phyloP scores from a whole-genome alignment of 2,888 invertebrate genomes.

The Odontocolon sp. region DNA sequence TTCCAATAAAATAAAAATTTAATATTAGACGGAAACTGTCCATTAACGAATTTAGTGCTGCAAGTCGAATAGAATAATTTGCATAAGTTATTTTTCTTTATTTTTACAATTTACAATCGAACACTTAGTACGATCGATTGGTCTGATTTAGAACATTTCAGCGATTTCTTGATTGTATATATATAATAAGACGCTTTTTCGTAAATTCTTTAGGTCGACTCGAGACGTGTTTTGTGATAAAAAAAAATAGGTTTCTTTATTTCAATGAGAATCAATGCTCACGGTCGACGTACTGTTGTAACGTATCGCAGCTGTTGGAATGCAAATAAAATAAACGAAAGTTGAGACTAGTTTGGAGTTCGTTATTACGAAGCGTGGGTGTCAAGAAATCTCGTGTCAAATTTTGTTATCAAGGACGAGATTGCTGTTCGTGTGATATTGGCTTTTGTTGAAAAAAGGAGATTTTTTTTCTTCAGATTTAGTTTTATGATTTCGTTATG shows the following conservation, averaged over 20 bases:
- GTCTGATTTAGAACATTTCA: neutral
- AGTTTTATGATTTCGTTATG: neutral
- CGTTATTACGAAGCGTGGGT: neutral
- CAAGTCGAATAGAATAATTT: neutral
- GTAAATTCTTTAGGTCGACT: neutral
- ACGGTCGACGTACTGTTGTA: neutral
- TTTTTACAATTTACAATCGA: too few relatives aligned
- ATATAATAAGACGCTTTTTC: neutral
- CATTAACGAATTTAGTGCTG: neutral
- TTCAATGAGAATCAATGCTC: neutral
- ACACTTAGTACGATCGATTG: too few relatives aligned
- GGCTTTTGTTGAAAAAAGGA: neutral
- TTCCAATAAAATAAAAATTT: neutral
- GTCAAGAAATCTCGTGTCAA: neutral
- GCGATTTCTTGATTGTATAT: neutral
- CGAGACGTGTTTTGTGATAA: neutral
- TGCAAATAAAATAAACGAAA: slow-evolving; percentile 19
- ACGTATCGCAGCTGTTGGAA: neutral
- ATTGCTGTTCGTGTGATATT: neutral
- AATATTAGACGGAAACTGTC: neutral
- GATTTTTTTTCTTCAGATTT: slow-evolving; percentile 5
- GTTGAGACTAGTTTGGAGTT: neutral
- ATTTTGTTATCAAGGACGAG: neutral
- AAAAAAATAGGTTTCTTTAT: neutral
- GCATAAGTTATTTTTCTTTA: too few relatives aligned